Conservation (phyloP, 2,797 vertebrate species). For the Phalanger gymnotis region DNA sequence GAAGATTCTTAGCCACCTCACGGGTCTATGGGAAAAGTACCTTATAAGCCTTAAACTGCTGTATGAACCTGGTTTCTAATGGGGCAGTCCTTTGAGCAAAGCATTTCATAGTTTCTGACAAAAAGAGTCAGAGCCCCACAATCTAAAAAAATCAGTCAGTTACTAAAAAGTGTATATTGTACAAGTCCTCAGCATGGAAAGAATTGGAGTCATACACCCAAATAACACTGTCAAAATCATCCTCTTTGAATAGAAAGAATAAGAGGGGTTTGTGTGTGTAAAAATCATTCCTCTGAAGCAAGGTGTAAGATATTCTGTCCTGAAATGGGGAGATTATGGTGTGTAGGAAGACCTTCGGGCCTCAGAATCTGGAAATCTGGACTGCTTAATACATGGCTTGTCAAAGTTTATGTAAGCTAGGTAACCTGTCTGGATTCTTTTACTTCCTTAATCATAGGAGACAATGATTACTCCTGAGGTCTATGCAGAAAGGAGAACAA, state of each 20-base stretch:
- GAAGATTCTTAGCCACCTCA: not conserved
- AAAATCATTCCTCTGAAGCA: not conserved
- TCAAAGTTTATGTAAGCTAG: not conserved
- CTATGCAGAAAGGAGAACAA: not conserved
- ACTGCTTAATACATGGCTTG: conserved; percentile 16
- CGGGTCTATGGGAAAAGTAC: not conserved
- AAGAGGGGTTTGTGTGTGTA: not conserved
- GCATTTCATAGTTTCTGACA: not conserved
- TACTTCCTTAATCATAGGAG: not conserved
- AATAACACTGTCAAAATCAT: not conserved
- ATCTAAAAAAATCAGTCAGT: not conserved
- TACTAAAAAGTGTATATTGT: no score
- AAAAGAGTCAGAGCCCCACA: not conserved
- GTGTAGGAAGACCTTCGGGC: not conserved
- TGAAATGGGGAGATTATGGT: not conserved
- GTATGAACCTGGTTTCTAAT: not conserved
- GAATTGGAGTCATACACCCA: not conserved
- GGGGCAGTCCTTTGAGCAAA: not conserved
- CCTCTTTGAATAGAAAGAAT: not conserved
- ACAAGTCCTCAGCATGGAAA: not conserved
- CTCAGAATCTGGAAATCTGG: conserved; percentile 34
- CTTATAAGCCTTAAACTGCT: not conserved
- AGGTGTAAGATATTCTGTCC: not conserved
- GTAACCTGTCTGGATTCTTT: not conserved
- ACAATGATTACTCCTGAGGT: not conserved